A percentile compares a stretch with the other conserved stretches of the same genome.
These are phyloP conservation scores for Orestias chungarensis DNA, from an alignment of 2,797 vertebrate genomes.

Conservation along the genomic window DNA sequence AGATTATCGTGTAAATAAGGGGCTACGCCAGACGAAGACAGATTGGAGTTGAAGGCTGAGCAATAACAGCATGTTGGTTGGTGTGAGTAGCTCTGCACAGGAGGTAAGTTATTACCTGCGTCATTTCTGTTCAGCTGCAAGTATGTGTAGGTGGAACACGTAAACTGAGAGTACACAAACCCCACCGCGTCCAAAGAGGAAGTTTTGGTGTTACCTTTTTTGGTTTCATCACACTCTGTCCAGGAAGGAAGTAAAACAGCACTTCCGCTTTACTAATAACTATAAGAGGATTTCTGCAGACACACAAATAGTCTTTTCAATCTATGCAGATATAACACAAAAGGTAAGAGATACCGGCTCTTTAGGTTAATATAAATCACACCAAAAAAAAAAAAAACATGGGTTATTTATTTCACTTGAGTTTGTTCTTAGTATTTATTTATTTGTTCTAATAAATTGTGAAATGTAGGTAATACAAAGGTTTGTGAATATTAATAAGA, in stretches of 20 bases:
- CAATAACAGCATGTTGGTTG: constrained; percentile 32
- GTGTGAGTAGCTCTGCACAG: constrained; percentile 23
- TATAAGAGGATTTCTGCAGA: constrained; percentile 40
- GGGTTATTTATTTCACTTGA: background rate
- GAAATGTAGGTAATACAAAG: constrained; percentile 11
- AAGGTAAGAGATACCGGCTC: constrained; percentile 48
- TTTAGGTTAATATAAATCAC: constrained; percentile 3
- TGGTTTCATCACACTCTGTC: constrained; percentile 42
- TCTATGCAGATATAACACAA: background rate
- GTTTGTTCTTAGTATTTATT: background rate
- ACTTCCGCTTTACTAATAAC: constrained; percentile 11
- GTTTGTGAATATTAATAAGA: background rate
- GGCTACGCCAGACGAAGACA: constrained; percentile 32
- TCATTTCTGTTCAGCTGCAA: background rate
- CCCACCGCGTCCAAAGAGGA: background rate
- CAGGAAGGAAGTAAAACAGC: background rate
- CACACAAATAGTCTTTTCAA: background rate
- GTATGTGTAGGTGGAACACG: background rate
- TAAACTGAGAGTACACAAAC: background rate
- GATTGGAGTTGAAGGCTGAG: constrained; percentile 47
- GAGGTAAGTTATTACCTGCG: constrained; percentile 22
- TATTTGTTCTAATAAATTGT: constrained; percentile 14
- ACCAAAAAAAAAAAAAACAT: background rate
- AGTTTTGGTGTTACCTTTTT: constrained; percentile 38
- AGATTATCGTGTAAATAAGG: constrained; percentile 71